phyloP scores from a whole-genome alignment of 2,113 vertebrate species.

The Saccopteryx bilineata region DNA sequence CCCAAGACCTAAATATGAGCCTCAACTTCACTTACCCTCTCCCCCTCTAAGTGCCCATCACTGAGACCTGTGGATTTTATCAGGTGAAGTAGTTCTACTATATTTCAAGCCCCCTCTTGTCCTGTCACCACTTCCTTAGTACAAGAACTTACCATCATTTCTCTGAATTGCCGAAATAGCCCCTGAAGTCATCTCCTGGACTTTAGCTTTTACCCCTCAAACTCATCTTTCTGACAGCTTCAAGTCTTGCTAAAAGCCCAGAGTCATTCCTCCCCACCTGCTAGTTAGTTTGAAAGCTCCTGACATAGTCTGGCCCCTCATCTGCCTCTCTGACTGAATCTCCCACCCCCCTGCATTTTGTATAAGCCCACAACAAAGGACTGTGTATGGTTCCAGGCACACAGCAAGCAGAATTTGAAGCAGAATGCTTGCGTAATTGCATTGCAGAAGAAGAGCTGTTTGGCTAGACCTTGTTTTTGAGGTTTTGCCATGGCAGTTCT shows the following conservation, averaged over 20 bases:
- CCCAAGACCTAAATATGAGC: not conserved
- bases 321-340: not conserved
- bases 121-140: not conserved
- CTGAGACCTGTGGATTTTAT: not conserved
- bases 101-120: not conserved
- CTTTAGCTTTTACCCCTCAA: not conserved
- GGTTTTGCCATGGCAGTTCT: not conserved
- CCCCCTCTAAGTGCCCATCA: not conserved
- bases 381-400: not conserved
- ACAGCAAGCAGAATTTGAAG: slow-evolving; percentile 89
- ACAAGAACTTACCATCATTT: not conserved
- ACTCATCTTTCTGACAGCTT: not conserved
- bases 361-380: not conserved
- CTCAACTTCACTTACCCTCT: not conserved
- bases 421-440: slow-evolving; percentile 91
- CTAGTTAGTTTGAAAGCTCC: not conserved
- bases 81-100: not conserved
- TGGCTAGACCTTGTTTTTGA: slow-evolving; percentile 90
- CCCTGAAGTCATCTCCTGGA: not conserved
- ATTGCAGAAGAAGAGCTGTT: slow-evolving; percentile 86
- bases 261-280: not conserved
- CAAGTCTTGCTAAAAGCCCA: not conserved
- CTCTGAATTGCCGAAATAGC: not conserved
- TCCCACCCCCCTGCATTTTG: not conserved
- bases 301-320: rapidly evolving